Base-by-base conservation (phyloP, 2,113 vertebrate genomes). In the Ceratotherium simum region DNA sequence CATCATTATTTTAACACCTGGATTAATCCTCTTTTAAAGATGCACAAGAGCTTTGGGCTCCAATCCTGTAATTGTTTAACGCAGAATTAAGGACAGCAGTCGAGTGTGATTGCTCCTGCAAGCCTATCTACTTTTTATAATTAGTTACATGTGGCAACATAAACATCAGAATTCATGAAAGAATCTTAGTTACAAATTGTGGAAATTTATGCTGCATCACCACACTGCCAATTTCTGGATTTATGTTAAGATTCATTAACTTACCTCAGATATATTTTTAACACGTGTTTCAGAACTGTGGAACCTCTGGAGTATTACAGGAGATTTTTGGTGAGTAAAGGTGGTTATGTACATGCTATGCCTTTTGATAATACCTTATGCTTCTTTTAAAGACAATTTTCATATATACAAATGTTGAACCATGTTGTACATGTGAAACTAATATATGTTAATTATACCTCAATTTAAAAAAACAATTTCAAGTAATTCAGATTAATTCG, bases 281-380 rank as follows among this genome's bases (percentile, higher is more conserved):
- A 95, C n/a, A 0, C 97, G 3, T 98, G 3, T 98, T 99, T 88
- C 95, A 99, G 99, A 98, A 99, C 99, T 2, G 99, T 99, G 89
- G 99, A 99, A 88, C 99, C 99, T 1, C 33, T 99, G 98, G 99
- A 99, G 95, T 99, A 99, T 96, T 99, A 99, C 98, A 99, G 99
- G 96, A 99, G 99, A 82, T 99, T 99, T 98, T 97, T 99, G 99
- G 99, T 99, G 75, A 98, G 99, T 99, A 88, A 81, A 97, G 16
- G 27, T 85, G 20, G n/a, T 1, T 3, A 56, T 62, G 6, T 64
- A 2, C 1, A 0, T 70, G 0, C 85, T 75, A 54, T 31, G 8
- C 2, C 20, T 96, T 95, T 83, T 72, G 29, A 56, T 91, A 86
- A 16, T 54, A 20, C 78, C 25, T 62, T 58, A 8, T 81, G 69